Evolutionary conservation across 2,888 invertebrate genomes (phyloP).

Genomic region (Cyclophora punctaria): DNA sequence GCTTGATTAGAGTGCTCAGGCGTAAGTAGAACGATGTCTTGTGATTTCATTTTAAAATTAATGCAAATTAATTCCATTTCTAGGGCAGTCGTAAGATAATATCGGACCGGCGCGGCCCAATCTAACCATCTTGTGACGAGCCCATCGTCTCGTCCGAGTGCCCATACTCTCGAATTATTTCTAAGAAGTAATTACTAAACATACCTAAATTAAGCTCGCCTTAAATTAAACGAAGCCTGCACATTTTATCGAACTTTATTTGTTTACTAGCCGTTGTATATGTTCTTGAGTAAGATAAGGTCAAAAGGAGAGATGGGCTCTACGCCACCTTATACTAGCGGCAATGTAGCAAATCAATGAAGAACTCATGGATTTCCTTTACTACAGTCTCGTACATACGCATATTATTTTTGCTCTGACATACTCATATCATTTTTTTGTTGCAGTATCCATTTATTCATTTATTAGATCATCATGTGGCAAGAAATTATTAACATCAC

Average conservation of each 20-base stretch:
- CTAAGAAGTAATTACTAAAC: slow-evolving; percentile 40
- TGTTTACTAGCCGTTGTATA: too few species aligned
- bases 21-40: slow-evolving; percentile 32
- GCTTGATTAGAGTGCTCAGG: slow-evolving; percentile 30
- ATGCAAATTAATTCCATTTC: slow-evolving; percentile 55
- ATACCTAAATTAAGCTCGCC: background rate
- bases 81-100: slow-evolving; percentile 50
- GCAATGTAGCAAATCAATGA: too few species aligned
- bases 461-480: too few species aligned
- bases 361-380: too few species aligned
- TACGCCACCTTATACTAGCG: too few species aligned
- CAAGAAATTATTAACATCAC: too few species aligned
- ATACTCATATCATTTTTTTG: too few species aligned
- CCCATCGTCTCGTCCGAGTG: slow-evolving; percentile 28
- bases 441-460: too few species aligned
- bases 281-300: too few species aligned
- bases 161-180: slow-evolving; percentile 34
- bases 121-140: slow-evolving; percentile 42
- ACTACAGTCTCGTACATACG: too few species aligned
- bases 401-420: too few species aligned
- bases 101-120: slow-evolving; percentile 41
- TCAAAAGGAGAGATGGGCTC: too few species aligned
- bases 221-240: background rate
- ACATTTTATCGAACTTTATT: background rate
- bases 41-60: slow-evolving; percentile 34